A percentile compares a stretch with the other conserved stretches of the same genome.
Evolutionary conservation across 2,113 vertebrate species (phyloP).

Genomic region (Herpailurus yagouaroundi): DNA sequence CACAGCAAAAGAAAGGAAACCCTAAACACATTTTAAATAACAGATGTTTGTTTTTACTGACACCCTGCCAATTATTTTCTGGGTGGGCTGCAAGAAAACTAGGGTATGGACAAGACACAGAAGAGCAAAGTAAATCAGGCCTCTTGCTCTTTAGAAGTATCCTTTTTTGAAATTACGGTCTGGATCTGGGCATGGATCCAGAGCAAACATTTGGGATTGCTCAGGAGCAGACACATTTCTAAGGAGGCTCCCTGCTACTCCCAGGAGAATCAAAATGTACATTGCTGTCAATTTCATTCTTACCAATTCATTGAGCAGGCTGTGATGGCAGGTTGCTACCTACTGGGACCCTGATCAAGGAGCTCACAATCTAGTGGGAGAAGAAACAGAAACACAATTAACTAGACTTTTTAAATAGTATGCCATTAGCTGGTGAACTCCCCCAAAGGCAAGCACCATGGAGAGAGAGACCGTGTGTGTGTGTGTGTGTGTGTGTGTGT

Average conservation of each 20-base stretch:
- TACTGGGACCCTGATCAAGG: background rate
- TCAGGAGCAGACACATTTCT: background rate
- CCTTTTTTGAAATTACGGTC: background rate
- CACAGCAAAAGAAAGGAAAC: slow-evolving; percentile 39
- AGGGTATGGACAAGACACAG: background rate
- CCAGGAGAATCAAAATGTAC: background rate
- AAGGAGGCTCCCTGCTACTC: background rate
- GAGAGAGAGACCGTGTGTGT: no score
- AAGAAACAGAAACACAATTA: background rate
- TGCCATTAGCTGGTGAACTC: background rate
- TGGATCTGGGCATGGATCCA: slow-evolving; percentile 16
- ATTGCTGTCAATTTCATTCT: background rate
- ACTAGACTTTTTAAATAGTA: background rate
- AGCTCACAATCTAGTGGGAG: background rate
- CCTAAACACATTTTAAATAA: slow-evolving; percentile 17
- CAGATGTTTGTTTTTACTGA: slow-evolving; percentile 32
- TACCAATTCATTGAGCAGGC: background rate
- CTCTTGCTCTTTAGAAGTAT: background rate
- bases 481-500: no score
- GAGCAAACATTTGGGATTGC: slow-evolving; percentile 46
- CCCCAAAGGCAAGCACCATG: background rate
- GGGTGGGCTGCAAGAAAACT: slow-evolving; percentile 57
- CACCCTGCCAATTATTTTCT: slow-evolving; percentile 33
- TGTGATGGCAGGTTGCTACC: background rate
- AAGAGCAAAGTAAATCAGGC: background rate